Percentiles rank a stretch among this genome's conserved stretches.
phyloP scores from a whole-genome alignment of 2,797 vertebrate genomes.

The Acropternis orthonyx region DNA sequence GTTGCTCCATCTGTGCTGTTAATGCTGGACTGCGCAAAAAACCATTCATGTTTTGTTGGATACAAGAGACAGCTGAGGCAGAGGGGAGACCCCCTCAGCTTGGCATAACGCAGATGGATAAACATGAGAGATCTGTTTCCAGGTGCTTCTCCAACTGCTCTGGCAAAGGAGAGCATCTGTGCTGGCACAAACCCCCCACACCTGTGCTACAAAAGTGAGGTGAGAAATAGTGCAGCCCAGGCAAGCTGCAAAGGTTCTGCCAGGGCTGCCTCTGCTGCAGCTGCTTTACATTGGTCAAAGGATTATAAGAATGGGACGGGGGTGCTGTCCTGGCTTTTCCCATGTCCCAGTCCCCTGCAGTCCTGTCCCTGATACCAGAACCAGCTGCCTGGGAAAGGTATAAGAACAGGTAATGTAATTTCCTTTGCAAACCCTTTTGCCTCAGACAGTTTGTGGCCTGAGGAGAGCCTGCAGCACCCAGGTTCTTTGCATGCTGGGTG shows the following conservation, averaged over 20 bases:
- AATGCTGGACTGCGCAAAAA: neutral
- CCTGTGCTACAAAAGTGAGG: neutral
- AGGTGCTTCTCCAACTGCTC: neutral
- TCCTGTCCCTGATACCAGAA: neutral
- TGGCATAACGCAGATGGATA: neutral
- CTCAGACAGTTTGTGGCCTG: neutral
- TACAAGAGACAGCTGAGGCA: neutral
- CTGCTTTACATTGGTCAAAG: rapidly evolving
- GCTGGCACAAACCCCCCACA: neutral
- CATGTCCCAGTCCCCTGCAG: neutral
- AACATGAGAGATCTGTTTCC: neutral
- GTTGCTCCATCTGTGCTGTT: constrained; percentile 42
- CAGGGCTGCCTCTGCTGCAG: neutral
- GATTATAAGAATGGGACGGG: rapidly evolving
- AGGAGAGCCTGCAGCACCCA: neutral
- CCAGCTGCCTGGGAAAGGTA: neutral
- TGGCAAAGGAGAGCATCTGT: neutral
- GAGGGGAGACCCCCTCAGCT: neutral
- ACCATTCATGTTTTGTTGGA: neutral
- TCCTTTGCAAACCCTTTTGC: neutral
- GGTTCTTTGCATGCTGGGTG: neutral
- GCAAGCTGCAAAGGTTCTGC: neutral
- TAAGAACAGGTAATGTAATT: neutral
- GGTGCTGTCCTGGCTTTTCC: neutral
- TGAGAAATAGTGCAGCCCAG: neutral